Percentiles rank a stretch among this genome's conserved stretches.
These are phyloP conservation scores for Macaria notata DNA, from an alignment of 2,888 invertebrate species.

Conservation along the genomic window DNA sequence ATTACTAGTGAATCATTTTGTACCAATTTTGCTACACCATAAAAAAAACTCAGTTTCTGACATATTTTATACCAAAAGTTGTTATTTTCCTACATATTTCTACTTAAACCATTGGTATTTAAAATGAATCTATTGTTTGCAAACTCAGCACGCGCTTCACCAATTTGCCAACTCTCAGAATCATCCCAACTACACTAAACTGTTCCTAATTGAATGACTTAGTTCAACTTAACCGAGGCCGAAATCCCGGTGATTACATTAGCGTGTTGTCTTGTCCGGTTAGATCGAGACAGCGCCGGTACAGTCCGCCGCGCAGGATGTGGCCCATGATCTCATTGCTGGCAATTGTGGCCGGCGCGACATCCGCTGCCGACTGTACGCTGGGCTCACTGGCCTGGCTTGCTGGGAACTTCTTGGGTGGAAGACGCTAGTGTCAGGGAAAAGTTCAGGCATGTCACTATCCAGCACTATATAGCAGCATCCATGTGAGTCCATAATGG, in stretches of 20 bases:
- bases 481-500: too few species aligned
- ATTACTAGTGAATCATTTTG: too few species aligned
- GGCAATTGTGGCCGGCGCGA: slow-evolving; percentile 52
- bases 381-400: slow-evolving; percentile 30
- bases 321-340: slow-evolving; percentile 61
- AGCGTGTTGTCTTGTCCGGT: slow-evolving; percentile 40
- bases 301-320: slow-evolving; percentile 51
- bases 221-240: slow-evolving; percentile 3
- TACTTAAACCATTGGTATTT: too few species aligned
- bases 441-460: neutral
- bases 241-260: slow-evolving; percentile 9
- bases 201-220: slow-evolving; percentile 1
- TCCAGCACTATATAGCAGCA: too few species aligned
- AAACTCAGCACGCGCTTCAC: too few species aligned
- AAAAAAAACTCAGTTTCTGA: too few species aligned
- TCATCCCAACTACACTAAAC: too few species aligned
- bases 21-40: too few species aligned
- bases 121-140: too few species aligned
- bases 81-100: too few species aligned
- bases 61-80: too few species aligned
- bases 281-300: slow-evolving; percentile 31
- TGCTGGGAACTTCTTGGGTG: slow-evolving; percentile 27
- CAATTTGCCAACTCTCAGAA: too few species aligned
- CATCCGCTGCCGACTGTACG: slow-evolving; percentile 48
- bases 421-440: neutral